Evolutionary conservation across 2,113 vertebrate species (phyloP), one percentile per base, ranked within the genome.

Genomic region (Corydoras maculifer): DNA sequence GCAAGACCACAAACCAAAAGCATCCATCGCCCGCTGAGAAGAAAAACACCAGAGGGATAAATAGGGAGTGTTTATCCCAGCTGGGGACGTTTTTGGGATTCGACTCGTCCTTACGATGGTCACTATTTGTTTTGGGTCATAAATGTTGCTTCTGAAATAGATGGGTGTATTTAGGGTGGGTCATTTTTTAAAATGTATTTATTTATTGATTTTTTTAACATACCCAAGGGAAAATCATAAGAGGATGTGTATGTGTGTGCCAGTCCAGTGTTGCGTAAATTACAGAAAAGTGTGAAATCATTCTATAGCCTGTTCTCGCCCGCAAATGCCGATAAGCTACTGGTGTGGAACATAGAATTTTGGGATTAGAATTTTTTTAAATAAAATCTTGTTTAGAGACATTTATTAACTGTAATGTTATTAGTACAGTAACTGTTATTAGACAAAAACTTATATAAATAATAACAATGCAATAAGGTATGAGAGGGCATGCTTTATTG

Each of bases 81-180:
- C 60, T 58, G 62, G 54, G 15, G 63, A 58, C 63, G 70, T 80
- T 73, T 77, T 77, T 77, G 69, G 75, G 74, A 63, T 57, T 69
- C 68, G 74, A 65, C 50, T 62, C 53, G 63, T 69, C 54, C 66
- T 75, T 62, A 60, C 55, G 48, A 58, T 73, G 75, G 62, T 54
- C 53, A 25, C 14, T 59, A 69, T 70, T 75, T 75, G 67, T 82
- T 78, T 79, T 82, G 60, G 75, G 73, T 77, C 53, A 48, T 64
- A 73, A 74, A 70, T 70, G 69, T 68, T 73, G 61, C 63, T 68
- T 72, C 74, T 68, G 60, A 75, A 69, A 69, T 74, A 57, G 65
- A 74, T 31, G 48, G 13, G 54, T 81, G 78, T 81, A 79, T 79
- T 81, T 82, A 79, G 81, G 66, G 68, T 15, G 57, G 81, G 62